These are phyloP conservation scores for Oikopleura dioica DNA, from an alignment of 23 tunicate species.

Conservation along the genomic window DNA sequence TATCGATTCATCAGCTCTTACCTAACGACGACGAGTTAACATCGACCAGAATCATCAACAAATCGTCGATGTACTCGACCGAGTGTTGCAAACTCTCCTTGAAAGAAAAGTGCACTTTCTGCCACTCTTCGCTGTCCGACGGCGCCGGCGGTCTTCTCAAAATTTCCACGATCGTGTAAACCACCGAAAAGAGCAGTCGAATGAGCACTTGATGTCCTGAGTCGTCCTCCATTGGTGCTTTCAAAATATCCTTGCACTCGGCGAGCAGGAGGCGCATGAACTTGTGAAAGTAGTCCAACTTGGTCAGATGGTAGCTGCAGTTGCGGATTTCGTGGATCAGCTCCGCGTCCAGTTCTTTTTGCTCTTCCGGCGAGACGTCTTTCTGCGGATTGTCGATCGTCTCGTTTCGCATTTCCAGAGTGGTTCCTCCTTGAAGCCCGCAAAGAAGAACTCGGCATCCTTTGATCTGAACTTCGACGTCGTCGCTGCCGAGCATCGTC, in stretches of 20 bases:
- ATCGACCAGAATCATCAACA: background rate
- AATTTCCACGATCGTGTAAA: conserved; percentile 2
- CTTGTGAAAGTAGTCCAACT: background rate
- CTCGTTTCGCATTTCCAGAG: too few relatives aligned
- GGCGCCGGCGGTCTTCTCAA: background rate
- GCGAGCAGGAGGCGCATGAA: background rate
- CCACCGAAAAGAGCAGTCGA: background rate
- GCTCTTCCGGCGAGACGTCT: background rate
- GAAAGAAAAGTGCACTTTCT: background rate
- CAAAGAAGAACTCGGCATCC: background rate
- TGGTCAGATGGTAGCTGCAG: background rate
- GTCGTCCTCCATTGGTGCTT: background rate
- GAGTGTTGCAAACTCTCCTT: background rate
- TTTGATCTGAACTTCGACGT: background rate
- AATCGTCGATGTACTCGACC: background rate
- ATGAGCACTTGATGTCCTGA: background rate
- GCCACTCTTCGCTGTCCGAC: background rate
- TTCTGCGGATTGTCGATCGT: too few relatives aligned
- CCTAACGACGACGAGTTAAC: too few relatives aligned
- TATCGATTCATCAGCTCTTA: too few relatives aligned
- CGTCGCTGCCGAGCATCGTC: background rate
- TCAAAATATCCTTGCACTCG: background rate
- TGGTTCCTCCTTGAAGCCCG: background rate
- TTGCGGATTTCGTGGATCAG: background rate
- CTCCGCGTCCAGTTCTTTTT: background rate